These are phyloP conservation scores for Helicoverpa assulta DNA, from an alignment of 2,888 invertebrate genomes.

Conservation along the genomic window DNA sequence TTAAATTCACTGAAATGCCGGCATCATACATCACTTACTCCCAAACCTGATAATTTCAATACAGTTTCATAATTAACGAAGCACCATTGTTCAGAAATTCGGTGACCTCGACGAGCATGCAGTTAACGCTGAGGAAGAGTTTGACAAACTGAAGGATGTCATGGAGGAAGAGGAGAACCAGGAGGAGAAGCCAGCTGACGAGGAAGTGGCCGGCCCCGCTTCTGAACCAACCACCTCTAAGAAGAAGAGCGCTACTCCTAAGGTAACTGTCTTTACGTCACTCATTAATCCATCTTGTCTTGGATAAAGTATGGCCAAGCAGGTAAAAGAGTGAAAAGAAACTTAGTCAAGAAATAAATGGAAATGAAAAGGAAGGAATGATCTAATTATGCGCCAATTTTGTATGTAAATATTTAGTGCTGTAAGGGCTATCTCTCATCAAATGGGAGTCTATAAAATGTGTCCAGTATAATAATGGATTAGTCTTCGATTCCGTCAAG, in stretches of 20 bases:
- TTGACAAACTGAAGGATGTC: conserved; percentile 92
- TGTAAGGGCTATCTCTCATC: no score
- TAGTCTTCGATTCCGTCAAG: no score
- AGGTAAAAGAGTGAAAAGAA: no score
- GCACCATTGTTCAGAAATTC: conserved; percentile 78
- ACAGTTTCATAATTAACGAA: not conserved
- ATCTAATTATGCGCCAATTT: no score
- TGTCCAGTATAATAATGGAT: no score
- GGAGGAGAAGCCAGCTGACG: conserved; percentile 69
- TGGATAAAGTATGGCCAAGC: not conserved
- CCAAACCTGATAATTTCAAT: no score
- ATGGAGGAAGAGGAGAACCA: conserved; percentile 72
- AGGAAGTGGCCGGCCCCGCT: conserved; percentile 61
- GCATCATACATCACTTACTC: no score
- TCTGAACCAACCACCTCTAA: conserved; percentile 69
- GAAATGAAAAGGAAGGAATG: no score
- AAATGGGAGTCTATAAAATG: no score
- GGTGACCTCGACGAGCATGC: conserved; percentile 88
- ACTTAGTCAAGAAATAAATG: no score
- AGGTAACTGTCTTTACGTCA: conserved; percentile 69
- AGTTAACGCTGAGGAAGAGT: conserved; percentile 92
- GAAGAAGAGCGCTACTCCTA: conserved; percentile 86
- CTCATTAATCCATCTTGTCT: not conserved
- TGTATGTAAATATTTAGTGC: no score
- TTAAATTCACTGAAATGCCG: no score